Conservation (phyloP, 2,888 invertebrate species). For the Drosophila greeni region DNA sequence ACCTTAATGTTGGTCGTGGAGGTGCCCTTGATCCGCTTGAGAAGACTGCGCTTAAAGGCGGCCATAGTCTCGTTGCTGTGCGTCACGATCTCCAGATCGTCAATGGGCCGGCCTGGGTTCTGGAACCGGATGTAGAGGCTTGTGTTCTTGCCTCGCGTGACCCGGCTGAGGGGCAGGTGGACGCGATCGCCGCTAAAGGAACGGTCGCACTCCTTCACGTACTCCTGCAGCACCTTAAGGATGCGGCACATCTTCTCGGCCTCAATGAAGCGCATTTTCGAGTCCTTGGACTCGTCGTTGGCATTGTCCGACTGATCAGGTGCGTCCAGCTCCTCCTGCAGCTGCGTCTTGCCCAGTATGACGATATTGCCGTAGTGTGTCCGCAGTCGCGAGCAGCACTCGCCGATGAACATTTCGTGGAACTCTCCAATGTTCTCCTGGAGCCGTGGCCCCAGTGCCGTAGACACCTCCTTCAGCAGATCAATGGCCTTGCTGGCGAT, state of each 20-base stretch:
- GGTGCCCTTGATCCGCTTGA: slow-evolving; percentile 80
- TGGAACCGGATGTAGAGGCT: slow-evolving; percentile 92
- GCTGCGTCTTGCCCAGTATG: slow-evolving; percentile 73
- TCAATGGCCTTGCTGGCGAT: slow-evolving; percentile 95
- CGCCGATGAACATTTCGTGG: slow-evolving; percentile 94
- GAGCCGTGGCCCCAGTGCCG: slow-evolving; percentile 92
- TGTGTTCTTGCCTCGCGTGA: slow-evolving; percentile 93
- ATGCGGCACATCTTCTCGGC: slow-evolving; percentile 94
- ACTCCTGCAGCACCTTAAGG: slow-evolving; percentile 95
- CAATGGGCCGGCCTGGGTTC: slow-evolving; percentile 90
- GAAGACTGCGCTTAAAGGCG: slow-evolving; percentile 88
- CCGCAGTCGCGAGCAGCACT: slow-evolving; percentile 93
- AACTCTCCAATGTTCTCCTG: slow-evolving; percentile 88
- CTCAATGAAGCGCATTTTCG: slow-evolving; percentile 80
- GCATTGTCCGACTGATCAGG: slow-evolving; percentile 55
- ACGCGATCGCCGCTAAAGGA: slow-evolving; percentile 92
- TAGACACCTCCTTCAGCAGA: slow-evolving; percentile 94
- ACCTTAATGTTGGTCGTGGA: slow-evolving; percentile 88
- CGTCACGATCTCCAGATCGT: slow-evolving; percentile 94
- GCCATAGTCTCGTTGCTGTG: slow-evolving; percentile 97
- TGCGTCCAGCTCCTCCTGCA: slow-evolving; percentile 45
- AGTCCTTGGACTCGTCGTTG: slow-evolving; percentile 75
- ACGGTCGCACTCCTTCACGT: slow-evolving; percentile 95
- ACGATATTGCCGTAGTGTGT: slow-evolving; percentile 91
- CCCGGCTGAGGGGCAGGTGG: slow-evolving; percentile 90